Percentiles rank a stretch among this genome's conserved stretches.
Evolutionary conservation across 2,888 invertebrate genomes (phyloP).

Genomic region (Conistra vaccinii): DNA sequence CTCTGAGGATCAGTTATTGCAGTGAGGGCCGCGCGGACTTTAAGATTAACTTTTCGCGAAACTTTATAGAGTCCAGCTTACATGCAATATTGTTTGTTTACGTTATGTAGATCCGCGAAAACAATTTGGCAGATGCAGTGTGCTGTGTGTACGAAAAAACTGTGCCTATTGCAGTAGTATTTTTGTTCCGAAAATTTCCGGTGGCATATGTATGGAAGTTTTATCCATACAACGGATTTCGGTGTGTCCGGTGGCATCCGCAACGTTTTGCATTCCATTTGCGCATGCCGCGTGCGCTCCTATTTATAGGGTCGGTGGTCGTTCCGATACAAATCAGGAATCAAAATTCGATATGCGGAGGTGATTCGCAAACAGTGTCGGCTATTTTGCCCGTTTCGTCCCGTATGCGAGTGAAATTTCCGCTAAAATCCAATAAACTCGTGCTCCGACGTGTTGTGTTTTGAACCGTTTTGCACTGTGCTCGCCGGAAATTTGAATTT

Average conservation of each 20-base stretch:
- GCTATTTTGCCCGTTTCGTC: conserved; percentile 77
- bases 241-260: conserved; percentile 69
- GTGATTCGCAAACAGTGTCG: conserved; percentile 82
- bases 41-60: conserved; percentile 48
- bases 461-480: conserved; percentile 61
- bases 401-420: conserved; percentile 82
- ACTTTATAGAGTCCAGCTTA: conserved; percentile 18
- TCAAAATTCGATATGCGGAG: conserved; percentile 85
- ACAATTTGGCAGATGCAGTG: conserved; percentile 29
- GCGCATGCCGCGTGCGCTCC: conserved; percentile 73
- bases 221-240: conserved; percentile 51
- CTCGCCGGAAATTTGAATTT: conserved; percentile 69
- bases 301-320: conserved; percentile 68
- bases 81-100: conserved; percentile 28
- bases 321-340: conserved; percentile 82
- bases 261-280: conserved; percentile 79
- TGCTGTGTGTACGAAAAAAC: conserved; percentile 36
- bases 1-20: conserved; percentile 67
- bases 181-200: conserved; percentile 49
- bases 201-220: conserved; percentile 45
- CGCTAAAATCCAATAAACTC: conserved; percentile 88
- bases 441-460: conserved; percentile 71
- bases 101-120: conserved; percentile 27
- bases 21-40: conserved; percentile 47
- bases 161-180: conserved; percentile 47